Evolutionary conservation across 2,797 vertebrate species (phyloP).

Genomic region (Hipposideros larvatus): DNA sequence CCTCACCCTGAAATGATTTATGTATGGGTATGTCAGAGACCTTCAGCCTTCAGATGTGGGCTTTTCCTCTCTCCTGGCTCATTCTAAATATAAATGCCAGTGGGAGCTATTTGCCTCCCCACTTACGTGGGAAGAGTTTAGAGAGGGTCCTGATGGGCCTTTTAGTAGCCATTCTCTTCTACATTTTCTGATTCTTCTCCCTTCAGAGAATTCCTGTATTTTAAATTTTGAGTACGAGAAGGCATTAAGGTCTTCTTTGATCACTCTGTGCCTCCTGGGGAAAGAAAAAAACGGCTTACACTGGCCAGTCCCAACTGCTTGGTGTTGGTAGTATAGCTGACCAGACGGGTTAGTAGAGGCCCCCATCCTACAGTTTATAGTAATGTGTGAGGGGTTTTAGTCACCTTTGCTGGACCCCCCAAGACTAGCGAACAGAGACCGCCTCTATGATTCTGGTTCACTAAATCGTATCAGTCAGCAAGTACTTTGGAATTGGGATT

Average conservation of each 20-base stretch:
- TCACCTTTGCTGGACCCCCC: not conserved
- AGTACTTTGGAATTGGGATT: not conserved
- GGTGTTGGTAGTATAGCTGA: not conserved
- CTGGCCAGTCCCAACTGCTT: not conserved
- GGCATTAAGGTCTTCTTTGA: conserved; percentile 24
- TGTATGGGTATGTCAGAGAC: conserved; percentile 69
- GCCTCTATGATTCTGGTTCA: not conserved
- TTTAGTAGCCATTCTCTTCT: conserved; percentile 56
- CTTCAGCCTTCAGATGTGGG: conserved; percentile 58
- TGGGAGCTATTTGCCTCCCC: conserved; percentile 64
- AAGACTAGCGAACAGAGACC: not conserved
- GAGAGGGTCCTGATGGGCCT: conserved; percentile 57
- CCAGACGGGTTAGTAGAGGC: not conserved
- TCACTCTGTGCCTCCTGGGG: not conserved
- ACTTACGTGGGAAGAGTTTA: conserved; percentile 53
- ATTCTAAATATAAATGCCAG: conserved; percentile 61
- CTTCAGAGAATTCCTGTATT: conserved; percentile 51
- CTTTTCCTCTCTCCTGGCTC: conserved; percentile 42
- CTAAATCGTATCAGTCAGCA: not conserved
- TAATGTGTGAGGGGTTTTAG: not conserved
- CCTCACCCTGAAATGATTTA: conserved; percentile 76
- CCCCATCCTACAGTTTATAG: not conserved
- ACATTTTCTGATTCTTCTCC: conserved; percentile 37
- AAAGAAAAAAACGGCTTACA: not conserved
- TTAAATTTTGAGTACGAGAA: conserved; percentile 54